Evolutionary conservation across 1,140 invertebrate genomes (phyloP).

Genomic region (Phthorimaea operculella): DNA sequence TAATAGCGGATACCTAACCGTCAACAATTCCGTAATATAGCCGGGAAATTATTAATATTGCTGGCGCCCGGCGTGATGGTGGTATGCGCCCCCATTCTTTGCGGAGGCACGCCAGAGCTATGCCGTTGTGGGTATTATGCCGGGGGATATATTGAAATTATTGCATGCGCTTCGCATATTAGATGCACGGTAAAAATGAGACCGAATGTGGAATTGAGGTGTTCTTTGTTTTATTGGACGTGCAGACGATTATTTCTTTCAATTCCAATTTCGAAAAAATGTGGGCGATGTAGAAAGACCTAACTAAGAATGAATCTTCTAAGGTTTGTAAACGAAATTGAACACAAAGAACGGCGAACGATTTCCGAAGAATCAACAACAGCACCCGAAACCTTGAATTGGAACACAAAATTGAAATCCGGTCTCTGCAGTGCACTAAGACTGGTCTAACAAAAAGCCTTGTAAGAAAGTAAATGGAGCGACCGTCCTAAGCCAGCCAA

Average conservation of each 20-base stretch:
- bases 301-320: no score
- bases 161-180: slow-evolving; percentile 1
- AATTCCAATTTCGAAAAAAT: no score
- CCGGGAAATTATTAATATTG: slow-evolving; percentile 22
- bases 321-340: not conserved
- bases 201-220: no score
- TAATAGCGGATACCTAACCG: not conserved
- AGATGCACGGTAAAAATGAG: not conserved
- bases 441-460: not conserved
- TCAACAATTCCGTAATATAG: slow-evolving; percentile 16
- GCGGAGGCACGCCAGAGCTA: slow-evolving; percentile 14
- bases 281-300: no score
- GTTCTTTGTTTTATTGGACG: no score
- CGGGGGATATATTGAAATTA: slow-evolving; percentile 1
- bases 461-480: not conserved
- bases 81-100: slow-evolving; percentile 28
- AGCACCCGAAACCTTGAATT: not conserved
- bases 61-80: slow-evolving; percentile 14
- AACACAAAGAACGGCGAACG: not conserved
- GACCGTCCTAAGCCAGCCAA: not conserved
- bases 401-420: slow-evolving; percentile 1
- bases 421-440: not conserved
- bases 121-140: not conserved
- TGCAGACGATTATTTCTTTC: not conserved
- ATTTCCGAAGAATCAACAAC: not conserved